A percentile compares a stretch with the other conserved stretches of the same genome.
Conservation (phyloP, 2,888 invertebrate genomes). For the Noctua pronuba region DNA sequence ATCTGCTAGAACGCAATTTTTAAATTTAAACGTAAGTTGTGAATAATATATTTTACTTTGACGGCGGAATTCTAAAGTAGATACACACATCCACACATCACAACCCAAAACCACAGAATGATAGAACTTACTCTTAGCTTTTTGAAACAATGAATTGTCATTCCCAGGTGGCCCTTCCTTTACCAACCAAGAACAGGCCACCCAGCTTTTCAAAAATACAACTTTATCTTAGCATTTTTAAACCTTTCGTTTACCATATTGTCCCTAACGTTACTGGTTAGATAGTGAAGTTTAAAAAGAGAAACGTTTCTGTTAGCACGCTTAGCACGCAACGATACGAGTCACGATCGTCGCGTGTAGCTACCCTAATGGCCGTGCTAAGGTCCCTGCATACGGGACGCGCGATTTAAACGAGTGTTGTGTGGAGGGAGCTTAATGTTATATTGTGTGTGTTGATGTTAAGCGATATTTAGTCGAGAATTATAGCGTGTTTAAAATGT, state of each 20-base stretch:
- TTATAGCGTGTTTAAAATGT: neutral
- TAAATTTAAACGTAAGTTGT: no score
- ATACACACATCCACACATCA: no score
- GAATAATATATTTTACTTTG: no score
- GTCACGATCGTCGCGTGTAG: constrained; percentile 69
- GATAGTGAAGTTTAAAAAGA: constrained; percentile 56
- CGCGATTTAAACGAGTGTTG: constrained; percentile 27
- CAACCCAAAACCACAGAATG: no score
- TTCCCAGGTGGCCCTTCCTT: neutral
- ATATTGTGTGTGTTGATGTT: constrained; percentile 22
- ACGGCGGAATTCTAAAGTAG: no score
- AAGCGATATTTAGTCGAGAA: constrained; percentile 11
- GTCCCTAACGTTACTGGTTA: constrained; percentile 57
- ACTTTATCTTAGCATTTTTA: constrained; percentile 38
- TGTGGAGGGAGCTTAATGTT: constrained; percentile 16
- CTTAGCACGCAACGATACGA: constrained; percentile 67
- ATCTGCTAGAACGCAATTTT: no score
- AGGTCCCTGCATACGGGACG: constrained; percentile 55
- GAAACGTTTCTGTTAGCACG: constrained; percentile 62
- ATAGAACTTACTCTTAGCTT: neutral
- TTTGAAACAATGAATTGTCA: neutral
- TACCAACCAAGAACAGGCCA: constrained; percentile 13
- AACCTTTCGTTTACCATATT: constrained; percentile 48
- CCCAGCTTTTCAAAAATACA: constrained; percentile 27
- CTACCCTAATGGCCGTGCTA: constrained; percentile 65